Evolutionary conservation across 2,888 invertebrate species (phyloP), one percentile per base, ranked within the genome.

Genomic region (Trachelus iudaicus): DNA sequence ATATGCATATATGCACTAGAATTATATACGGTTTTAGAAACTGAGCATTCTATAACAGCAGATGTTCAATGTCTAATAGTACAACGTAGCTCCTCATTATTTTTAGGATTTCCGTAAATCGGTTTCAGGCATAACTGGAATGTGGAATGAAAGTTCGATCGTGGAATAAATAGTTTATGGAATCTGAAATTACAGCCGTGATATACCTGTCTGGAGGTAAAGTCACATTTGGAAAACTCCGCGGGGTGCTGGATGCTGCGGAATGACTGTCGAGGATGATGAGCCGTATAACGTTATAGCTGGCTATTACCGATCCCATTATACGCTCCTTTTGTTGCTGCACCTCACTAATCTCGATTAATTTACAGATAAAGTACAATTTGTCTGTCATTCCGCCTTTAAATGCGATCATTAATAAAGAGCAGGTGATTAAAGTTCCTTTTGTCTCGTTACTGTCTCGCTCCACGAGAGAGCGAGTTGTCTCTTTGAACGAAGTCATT

Each of bases 341-440:
- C 73, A 73, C 69, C 73, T 75, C 79, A 75, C 80, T 81, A 82
- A 83, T 85, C 82, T 79, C 83, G 85, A 88, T 87, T 85, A 84
- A 85, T 86, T 83, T 78, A 85, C 81, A 81, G 86, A 87, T 86
- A 85, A 79, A 83, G 81, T 80, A 81, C 81, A 87, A 88, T 88
- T 87, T 85, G 86, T 87, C 85, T 75, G 83, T 80, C 81, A 80
- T 82, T 75, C 79, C 68, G 80, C 79, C 81, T 82, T 80, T 81
- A 82, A 84, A 80, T 78, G 80, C 79, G 82, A 81, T 84, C 86
- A 85, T 88, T 88, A 88, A 88, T 86, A 88, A 88, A 86, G 83
- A 76, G 76, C 81, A 83, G 83, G 84, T 85, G 86, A 89, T 89
- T 86, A 86, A 88, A 87, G 86, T 86, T 84, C 81, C 83, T 84